phyloP scores from a whole-genome alignment of 2,888 invertebrate species.

The Pelosia muscerda region DNA sequence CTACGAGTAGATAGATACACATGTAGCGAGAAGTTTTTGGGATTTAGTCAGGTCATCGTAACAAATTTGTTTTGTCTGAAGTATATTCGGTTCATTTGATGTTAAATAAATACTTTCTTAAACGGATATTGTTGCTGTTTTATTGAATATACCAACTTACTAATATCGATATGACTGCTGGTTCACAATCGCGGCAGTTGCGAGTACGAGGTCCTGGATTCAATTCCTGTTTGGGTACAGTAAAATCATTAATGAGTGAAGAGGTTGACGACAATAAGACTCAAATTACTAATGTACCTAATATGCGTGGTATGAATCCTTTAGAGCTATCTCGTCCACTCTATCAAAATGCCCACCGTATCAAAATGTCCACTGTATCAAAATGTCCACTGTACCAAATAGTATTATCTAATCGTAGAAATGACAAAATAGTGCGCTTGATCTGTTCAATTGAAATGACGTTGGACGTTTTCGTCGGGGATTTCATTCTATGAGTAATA shows the following conservation, averaged over 20 bases:
- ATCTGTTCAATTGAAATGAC: too few species aligned
- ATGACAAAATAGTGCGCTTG: too few species aligned
- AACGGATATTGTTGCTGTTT: slow-evolving; percentile 43
- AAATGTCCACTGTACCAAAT: too few species aligned
- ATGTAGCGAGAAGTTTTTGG: slow-evolving; percentile 56
- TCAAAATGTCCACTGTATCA: too few species aligned
- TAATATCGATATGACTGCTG: not conserved
- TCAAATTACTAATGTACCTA: too few species aligned
- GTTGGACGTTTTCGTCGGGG: too few species aligned
- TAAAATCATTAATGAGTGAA: too few species aligned
- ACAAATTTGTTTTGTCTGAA: slow-evolving; percentile 61
- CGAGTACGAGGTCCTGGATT: not conserved
- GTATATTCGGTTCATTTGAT: slow-evolving; percentile 71
- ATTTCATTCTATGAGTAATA: too few species aligned
- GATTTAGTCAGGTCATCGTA: slow-evolving; percentile 64
- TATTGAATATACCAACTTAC: slow-evolving; percentile 26
- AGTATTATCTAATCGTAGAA: too few species aligned
- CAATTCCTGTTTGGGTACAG: not conserved
- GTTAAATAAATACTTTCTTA: slow-evolving; percentile 78
- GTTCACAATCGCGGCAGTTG: not conserved
- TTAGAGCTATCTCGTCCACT: too few species aligned
- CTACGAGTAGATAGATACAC: slow-evolving; percentile 51
- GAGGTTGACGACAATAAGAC: not conserved
- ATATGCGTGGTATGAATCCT: too few species aligned
- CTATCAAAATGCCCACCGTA: too few species aligned